Evolutionary conservation across 2,888 invertebrate species (phyloP).

Genomic region (Acrobasis consociella): DNA sequence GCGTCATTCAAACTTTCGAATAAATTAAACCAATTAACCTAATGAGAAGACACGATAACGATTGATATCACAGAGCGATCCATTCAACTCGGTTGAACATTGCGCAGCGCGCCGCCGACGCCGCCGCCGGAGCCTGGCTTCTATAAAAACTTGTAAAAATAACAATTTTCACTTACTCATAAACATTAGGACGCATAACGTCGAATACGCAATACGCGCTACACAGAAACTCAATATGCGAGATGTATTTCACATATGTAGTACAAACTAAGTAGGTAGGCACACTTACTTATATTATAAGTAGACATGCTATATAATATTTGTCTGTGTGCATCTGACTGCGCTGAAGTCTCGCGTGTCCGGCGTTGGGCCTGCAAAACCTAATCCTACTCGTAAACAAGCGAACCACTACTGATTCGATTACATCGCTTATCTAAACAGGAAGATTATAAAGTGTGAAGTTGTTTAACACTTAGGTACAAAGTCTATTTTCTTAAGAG

Average conservation of each 20-base stretch:
- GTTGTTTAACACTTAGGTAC: background rate
- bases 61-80: constrained; percentile 37
- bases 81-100: constrained; percentile 15
- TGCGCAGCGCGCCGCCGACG: constrained; percentile 17
- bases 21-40: constrained; percentile 25
- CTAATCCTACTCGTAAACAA: background rate
- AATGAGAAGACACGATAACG: constrained; percentile 38
- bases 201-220: background rate
- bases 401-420: background rate
- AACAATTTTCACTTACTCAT: constrained; percentile 12
- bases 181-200: background rate
- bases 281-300: too few species aligned
- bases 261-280: too few species aligned
- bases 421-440: constrained; percentile 19
- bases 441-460: constrained; percentile 29
- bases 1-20: constrained; percentile 10
- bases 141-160: constrained; percentile 13
- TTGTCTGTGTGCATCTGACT: too few species aligned
- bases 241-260: too few species aligned
- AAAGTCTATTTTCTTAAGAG: background rate
- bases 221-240: too few species aligned
- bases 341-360: background rate
- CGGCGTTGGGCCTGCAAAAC: background rate
- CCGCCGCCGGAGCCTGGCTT: background rate
- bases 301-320: too few species aligned